phyloP scores from a whole-genome alignment of 2,888 invertebrate species.

The Poecilobothrus nobilitatus region DNA sequence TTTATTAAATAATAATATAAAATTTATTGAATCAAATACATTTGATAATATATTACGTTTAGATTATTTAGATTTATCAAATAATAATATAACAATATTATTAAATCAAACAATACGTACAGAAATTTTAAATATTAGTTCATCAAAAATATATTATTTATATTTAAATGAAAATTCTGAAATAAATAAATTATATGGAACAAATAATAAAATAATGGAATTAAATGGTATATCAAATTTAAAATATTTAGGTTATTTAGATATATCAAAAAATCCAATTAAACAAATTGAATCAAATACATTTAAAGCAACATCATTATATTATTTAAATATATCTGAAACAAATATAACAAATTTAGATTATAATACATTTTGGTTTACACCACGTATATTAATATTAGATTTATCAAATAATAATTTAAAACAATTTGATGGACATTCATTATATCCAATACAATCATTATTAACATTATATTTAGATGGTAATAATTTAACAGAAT shows the following conservation, averaged over 20 bases:
- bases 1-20: slow-evolving; percentile 9
- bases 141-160: background rate
- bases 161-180: background rate
- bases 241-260: background rate
- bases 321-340: background rate
- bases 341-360: slow-evolving; percentile 7
- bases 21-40: background rate
- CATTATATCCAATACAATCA: background rate
- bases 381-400: background rate
- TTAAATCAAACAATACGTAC: background rate
- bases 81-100: background rate
- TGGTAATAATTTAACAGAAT: slow-evolving; percentile 9
- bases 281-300: background rate
- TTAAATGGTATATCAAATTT: background rate
- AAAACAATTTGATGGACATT: background rate
- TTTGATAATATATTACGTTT: background rate
- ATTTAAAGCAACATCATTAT: background rate
- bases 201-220: background rate
- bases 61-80: background rate
- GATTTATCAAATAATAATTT: slow-evolving; percentile 12
- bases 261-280: slow-evolving; percentile 8
- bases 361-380: background rate
- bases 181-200: background rate
- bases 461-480: slow-evolving; percentile 9
- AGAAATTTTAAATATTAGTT: background rate